phyloP scores from a whole-genome alignment of 2,888 invertebrate genomes.

The Coelopa pilipes region DNA sequence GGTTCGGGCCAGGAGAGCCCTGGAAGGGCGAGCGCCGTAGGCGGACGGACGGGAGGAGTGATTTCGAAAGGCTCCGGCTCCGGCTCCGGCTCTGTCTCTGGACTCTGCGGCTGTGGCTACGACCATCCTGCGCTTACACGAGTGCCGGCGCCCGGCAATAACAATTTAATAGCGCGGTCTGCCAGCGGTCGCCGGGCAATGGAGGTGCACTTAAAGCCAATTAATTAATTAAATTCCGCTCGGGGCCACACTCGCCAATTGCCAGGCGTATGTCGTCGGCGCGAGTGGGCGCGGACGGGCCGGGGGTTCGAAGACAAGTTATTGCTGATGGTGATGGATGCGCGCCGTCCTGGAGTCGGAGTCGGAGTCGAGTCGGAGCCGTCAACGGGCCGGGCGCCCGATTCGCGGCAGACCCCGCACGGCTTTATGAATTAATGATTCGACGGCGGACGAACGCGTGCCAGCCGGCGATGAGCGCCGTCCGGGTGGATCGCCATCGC shows the following conservation, averaged over 20 bases:
- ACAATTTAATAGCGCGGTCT: neutral
- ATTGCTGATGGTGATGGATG: constrained; percentile 1
- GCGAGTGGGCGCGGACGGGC: no score
- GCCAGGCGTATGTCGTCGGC: neutral
- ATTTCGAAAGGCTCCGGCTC: no score
- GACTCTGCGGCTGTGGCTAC: neutral
- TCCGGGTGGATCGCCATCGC: neutral
- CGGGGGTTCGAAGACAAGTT: neutral
- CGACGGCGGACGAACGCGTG: neutral
- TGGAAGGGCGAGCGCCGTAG: no score
- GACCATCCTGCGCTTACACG: neutral
- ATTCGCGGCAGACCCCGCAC: neutral
- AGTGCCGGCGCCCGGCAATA: neutral
- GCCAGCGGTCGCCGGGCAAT: neutral
- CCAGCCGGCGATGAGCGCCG: no score
- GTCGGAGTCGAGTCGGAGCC: neutral
- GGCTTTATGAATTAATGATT: neutral
- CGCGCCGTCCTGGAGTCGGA: neutral
- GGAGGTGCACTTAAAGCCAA: neutral
- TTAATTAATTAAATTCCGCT: neutral
- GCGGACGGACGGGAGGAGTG: no score
- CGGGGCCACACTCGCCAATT: neutral
- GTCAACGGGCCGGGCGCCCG: neutral
- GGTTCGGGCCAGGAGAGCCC: no score
- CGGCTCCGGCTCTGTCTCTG: no score